A percentile compares a stretch with the other conserved stretches of the same genome.
Conservation (phyloP, 1,140 invertebrate genomes). For the Myzus persicae region DNA sequence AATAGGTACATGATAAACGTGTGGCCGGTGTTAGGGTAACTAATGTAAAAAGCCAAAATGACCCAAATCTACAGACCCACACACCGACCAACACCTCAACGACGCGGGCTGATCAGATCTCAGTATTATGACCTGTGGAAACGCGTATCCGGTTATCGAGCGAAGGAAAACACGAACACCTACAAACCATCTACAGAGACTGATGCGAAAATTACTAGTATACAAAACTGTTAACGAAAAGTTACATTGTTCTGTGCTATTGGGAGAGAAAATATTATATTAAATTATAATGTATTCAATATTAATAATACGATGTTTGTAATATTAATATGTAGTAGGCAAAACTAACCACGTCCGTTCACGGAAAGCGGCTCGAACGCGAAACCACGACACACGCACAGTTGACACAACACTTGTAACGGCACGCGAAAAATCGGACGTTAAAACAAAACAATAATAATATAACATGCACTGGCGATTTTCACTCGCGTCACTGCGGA, state of each 20-base stretch:
- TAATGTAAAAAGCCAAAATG: not conserved
- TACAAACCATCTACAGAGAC: not conserved
- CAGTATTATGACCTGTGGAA: not conserved
- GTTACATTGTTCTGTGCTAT: not conserved
- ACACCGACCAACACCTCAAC: not conserved
- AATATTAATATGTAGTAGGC: not conserved
- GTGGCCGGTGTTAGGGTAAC: not conserved
- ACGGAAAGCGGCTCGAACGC: not conserved
- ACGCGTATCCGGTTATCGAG: not conserved
- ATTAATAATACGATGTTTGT: not conserved
- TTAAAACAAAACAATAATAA: not conserved
- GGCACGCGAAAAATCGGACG: not conserved
- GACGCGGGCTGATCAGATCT: not conserved
- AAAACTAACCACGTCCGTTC: not conserved
- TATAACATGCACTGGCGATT: not conserved
- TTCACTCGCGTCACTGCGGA: not conserved
- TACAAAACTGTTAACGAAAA: not conserved
- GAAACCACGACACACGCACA: not conserved
- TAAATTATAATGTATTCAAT: not conserved
- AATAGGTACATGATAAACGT: not conserved
- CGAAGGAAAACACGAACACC: not conserved
- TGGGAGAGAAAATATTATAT: not conserved
- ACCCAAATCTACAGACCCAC: not conserved
- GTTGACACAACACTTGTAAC: not conserved
- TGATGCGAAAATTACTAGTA: not conserved